Evolutionary conservation across 2,888 invertebrate genomes (phyloP).

Genomic region (Phengaris alcon): DNA sequence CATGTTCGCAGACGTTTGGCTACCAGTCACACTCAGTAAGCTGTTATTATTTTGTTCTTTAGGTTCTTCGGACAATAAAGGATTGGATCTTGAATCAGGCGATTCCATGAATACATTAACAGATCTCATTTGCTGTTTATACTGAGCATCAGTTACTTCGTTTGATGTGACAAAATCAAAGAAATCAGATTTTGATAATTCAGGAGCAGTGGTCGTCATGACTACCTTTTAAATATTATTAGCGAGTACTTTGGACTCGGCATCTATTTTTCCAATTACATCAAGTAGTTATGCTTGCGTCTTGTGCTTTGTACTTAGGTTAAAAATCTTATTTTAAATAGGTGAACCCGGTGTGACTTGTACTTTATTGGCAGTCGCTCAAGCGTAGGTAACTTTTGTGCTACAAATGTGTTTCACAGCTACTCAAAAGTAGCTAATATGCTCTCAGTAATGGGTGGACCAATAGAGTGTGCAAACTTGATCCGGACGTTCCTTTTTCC

Average conservation of each 20-base stretch:
- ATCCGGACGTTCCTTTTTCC: constrained; percentile 77
- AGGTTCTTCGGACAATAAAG: constrained; percentile 73
- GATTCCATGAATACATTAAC: constrained; percentile 84
- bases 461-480: constrained; percentile 74
- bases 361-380: constrained; percentile 78
- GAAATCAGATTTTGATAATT: constrained; percentile 92
- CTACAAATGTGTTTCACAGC: constrained; percentile 49
- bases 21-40: constrained; percentile 61
- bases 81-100: constrained; percentile 73
- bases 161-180: constrained; percentile 93
- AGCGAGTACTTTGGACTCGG: constrained; percentile 59
- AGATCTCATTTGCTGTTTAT: constrained; percentile 83
- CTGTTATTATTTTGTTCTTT: constrained; percentile 83
- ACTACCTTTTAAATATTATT: constrained; percentile 82
- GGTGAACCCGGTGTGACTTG: constrained; percentile 76
- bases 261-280: constrained; percentile 54
- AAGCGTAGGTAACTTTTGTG: constrained; percentile 77
- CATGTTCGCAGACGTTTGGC: constrained; percentile 56
- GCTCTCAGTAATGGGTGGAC: constrained; percentile 66
- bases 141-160: constrained; percentile 85
- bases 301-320: constrained; percentile 71
- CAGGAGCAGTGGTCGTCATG: constrained; percentile 91
- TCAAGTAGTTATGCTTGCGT: constrained; percentile 41
- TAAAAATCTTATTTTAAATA: constrained; percentile 71
- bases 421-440: constrained; percentile 61